phyloP scores from a whole-genome alignment of 2,888 invertebrate species.

The Carcina quercana region DNA sequence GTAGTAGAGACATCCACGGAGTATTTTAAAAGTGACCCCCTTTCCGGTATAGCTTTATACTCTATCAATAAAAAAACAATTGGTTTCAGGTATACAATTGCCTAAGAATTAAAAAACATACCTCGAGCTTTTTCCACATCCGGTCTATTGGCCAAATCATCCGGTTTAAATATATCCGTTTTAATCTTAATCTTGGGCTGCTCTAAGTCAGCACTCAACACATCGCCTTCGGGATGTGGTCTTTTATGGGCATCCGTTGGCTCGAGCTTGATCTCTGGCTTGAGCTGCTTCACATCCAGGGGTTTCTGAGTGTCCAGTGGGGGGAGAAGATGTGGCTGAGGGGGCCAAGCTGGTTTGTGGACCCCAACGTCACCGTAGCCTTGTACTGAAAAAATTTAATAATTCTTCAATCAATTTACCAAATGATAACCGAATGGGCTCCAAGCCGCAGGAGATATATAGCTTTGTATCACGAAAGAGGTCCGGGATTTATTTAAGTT shows the following conservation, averaged over 20 bases:
- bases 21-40: no score
- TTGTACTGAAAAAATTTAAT: conserved; percentile 51
- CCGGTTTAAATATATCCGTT: conserved; percentile 69
- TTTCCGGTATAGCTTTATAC: no score
- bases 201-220: conserved; percentile 60
- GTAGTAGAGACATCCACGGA: no score
- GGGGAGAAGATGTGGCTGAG: conserved; percentile 56
- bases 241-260: conserved; percentile 58
- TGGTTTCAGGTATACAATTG: no score
- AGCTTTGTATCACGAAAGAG: no score
- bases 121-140: conserved; percentile 47
- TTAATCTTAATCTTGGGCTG: conserved; percentile 71
- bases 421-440: no score
- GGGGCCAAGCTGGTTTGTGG: conserved; percentile 62
- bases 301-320: conserved; percentile 60
- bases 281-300: conserved; percentile 56
- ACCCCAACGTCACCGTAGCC: conserved; percentile 59
- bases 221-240: conserved; percentile 56
- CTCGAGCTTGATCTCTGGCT: conserved; percentile 64
- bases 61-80: no score
- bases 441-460: no score
- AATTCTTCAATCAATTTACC: no score
- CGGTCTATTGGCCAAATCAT: conserved; percentile 50
- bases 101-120: no score
- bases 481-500: no score